These are phyloP conservation scores for Metallyticus violacea DNA, from an alignment of 2,888 invertebrate genomes.

Conservation along the genomic window DNA sequence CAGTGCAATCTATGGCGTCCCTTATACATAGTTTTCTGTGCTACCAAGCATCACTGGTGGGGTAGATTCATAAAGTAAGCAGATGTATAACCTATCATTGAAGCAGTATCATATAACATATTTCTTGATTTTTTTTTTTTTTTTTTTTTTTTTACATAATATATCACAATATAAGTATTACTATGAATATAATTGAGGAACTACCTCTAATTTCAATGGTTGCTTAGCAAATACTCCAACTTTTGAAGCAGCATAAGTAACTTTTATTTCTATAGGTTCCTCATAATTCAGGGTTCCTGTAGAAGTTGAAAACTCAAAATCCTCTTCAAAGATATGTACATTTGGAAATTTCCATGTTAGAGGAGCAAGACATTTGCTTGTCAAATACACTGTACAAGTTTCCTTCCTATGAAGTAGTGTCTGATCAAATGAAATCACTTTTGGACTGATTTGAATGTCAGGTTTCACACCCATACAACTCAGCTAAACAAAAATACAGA, in stretches of 20 bases:
- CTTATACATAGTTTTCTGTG: too few relatives aligned
- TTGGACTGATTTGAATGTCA: slow-evolving; percentile 48
- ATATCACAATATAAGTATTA: slow-evolving; percentile 17
- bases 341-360: slow-evolving; percentile 56
- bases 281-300: slow-evolving; percentile 49
- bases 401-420: slow-evolving; percentile 53
- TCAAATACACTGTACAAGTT: slow-evolving; percentile 52
- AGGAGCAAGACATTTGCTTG: slow-evolving; percentile 56
- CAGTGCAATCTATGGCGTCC: too few relatives aligned
- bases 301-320: slow-evolving; percentile 50
- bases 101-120: too few relatives aligned
- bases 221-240: slow-evolving; percentile 48
- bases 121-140: too few relatives aligned
- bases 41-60: too few relatives aligned
- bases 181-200: not conserved
- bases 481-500: slow-evolving; percentile 41
- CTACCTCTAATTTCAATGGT: slow-evolving; percentile 50
- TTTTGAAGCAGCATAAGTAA: slow-evolving; percentile 52
- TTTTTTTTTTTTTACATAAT: not conserved
- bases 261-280: slow-evolving; percentile 50
- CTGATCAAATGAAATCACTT: slow-evolving; percentile 53
- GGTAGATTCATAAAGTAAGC: too few relatives aligned
- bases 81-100: too few relatives aligned
- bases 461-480: slow-evolving; percentile 54
- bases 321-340: slow-evolving; percentile 39